Evolutionary conservation across 2,113 vertebrate species (phyloP), one percentile per base, ranked within the genome.

Genomic region (Brachypteracias leptosomus): DNA sequence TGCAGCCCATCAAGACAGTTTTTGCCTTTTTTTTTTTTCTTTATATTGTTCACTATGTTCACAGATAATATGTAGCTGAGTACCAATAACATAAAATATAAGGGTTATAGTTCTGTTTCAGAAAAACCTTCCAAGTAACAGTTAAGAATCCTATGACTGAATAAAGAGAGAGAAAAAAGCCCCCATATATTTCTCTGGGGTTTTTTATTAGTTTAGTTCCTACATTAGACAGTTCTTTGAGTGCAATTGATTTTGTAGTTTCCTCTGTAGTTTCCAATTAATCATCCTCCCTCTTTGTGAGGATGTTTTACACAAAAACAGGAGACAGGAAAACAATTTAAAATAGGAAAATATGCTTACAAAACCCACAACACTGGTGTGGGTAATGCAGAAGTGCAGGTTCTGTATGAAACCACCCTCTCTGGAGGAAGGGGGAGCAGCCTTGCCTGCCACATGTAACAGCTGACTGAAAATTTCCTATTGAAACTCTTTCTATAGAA

Each of bases 241-340:
- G 88, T 74, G 92, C 72, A 93, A 96, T 90, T 95, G 95, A 95
- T 97, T 97, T 97, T 95, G 82, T 90, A 95, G 94, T 94, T 97
- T 96, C 91, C 93, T 93, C 92, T 93, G 82, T 54, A 97, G 91
- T 58, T 96, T 91, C 78, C 72, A 91, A 96, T 97, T 93, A 95
- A 96, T 93, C 88, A 88, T n/a, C 65, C 57, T 75, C 73, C 65
- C 49, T 89, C 62, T 88, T 68, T 87, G 87, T 71, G 61, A 88
- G 85, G 65, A 85, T 49, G 85, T 61, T 93, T 93, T 91, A 95
- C 85, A 92, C 78, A 84, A 94, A 94, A 97, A 88, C 88, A 96
- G 95, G 92, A 94, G 93, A 89, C 85, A 93, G 82, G 83, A 92
- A 92, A 90, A 95, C 72, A 94, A 95, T 94, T 81, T 44, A 55